phyloP scores from a whole-genome alignment of 2,113 vertebrate genomes.

The Sapajus apella region DNA sequence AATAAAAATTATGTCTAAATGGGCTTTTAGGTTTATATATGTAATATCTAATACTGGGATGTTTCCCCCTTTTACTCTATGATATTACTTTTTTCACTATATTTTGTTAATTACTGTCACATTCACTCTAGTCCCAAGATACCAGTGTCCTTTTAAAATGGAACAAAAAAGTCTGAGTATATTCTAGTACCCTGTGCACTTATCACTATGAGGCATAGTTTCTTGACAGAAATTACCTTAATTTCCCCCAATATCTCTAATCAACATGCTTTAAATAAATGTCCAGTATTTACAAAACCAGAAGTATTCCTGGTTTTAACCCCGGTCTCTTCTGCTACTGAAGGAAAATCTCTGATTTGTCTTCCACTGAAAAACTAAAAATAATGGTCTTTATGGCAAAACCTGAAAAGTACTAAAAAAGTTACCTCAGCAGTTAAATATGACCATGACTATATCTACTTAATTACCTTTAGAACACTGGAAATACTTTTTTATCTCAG shows the following conservation, averaged over 20 bases:
- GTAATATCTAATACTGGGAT: background rate
- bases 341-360: background rate
- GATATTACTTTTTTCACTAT: background rate
- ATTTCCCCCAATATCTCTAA: background rate
- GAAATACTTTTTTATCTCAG: conserved; percentile 15
- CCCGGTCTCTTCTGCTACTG: background rate
- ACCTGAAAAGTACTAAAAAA: conserved; percentile 22
- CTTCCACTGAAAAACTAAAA: conserved; percentile 26
- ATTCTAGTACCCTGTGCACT: background rate
- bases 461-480: conserved; percentile 30
- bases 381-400: background rate
- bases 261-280: conserved; percentile 34
- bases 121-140: background rate
- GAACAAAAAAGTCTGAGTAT: background rate
- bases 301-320: background rate
- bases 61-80: background rate
- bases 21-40: conserved; percentile 10
- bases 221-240: background rate
- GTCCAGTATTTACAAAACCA: background rate
- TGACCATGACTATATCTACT: background rate
- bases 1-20: background rate
- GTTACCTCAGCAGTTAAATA: background rate
- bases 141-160: background rate
- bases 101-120: conserved; percentile 16
- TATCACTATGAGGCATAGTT: background rate